Conservation (phyloP, 2,888 invertebrate species). For the Habrosyne pyritoides region DNA sequence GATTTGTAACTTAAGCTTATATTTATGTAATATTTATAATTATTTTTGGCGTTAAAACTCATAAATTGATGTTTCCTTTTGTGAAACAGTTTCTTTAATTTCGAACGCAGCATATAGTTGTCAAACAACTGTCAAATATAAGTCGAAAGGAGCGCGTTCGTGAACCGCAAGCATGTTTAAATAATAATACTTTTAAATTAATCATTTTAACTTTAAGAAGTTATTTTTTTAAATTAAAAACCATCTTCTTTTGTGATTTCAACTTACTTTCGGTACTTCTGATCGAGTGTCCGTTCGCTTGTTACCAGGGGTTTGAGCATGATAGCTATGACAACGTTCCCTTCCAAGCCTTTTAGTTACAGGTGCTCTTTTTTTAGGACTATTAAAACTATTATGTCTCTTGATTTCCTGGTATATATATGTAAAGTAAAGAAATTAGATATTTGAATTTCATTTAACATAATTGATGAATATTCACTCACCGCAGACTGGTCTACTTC, state of each 20-base stretch:
- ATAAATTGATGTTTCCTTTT: constrained; percentile 37
- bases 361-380: constrained; percentile 55
- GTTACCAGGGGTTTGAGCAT: constrained; percentile 49
- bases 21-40: constrained; percentile 21
- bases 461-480: not conserved
- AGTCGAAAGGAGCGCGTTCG: constrained; percentile 41
- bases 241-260: too few species aligned
- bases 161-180: not conserved
- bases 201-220: too few species aligned
- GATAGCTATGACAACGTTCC: constrained; percentile 71
- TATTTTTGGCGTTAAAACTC: constrained; percentile 20
- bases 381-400: constrained; percentile 68
- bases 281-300: constrained; percentile 33
- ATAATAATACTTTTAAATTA: too few species aligned
- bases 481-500: constrained; percentile 34
- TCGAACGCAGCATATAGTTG: constrained; percentile 58
- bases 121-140: constrained; percentile 39
- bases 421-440: not conserved
- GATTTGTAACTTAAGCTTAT: constrained; percentile 16
- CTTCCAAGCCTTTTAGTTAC: constrained; percentile 60
- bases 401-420: constrained; percentile 61
- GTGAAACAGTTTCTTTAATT: constrained; percentile 37
- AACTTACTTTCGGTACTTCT: constrained; percentile 54
- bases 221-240: too few species aligned
- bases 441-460: too few species aligned